Percentiles rank a stretch among this genome's conserved stretches.
Conservation (phyloP, 2,797 vertebrate genomes). For the Poecilia picta region DNA sequence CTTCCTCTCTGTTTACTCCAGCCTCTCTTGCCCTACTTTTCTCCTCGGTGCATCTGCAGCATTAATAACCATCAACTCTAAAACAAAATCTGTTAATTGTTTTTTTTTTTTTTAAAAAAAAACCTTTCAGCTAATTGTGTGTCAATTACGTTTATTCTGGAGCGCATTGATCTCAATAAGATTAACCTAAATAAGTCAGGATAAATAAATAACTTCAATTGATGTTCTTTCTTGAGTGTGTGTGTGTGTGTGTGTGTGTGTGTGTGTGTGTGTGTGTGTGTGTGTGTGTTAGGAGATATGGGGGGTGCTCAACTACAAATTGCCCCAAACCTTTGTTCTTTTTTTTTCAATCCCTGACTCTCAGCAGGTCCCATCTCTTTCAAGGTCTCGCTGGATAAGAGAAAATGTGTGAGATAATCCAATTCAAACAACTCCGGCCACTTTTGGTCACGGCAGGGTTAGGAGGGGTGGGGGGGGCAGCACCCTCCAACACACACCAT, state of each 20-base stretch:
- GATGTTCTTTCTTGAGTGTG: constrained; percentile 18
- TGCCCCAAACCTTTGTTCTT: constrained; percentile 37
- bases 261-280: not conserved
- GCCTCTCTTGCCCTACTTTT: constrained; percentile 39
- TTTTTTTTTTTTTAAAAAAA: not conserved
- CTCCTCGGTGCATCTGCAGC: constrained; percentile 4
- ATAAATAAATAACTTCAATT: constrained; percentile 43
- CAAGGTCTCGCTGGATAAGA: constrained; percentile 71
- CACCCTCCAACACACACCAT: constrained; percentile 18
- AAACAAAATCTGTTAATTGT: constrained; percentile 29
- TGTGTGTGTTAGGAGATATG: not conserved
- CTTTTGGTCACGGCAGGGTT: constrained; percentile 55
- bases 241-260: not conserved
- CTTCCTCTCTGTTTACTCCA: constrained; percentile 20
- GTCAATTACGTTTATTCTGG: constrained; percentile 9
- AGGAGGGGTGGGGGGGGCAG: constrained; percentile 23
- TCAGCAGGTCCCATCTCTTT: constrained; percentile 54
- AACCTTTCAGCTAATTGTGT: constrained; percentile 39
- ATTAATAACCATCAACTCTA: constrained; percentile 35
- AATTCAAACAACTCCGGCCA: constrained; percentile 67
- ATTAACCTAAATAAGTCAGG: constrained; percentile 51
- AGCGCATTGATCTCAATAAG: constrained; percentile 31
- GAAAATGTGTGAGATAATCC: constrained; percentile 76
- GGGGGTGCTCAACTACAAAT: constrained; percentile 40
- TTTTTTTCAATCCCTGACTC: constrained; percentile 40